phyloP scores from a whole-genome alignment of 2,797 vertebrate genomes.

The Cuniculus paca region DNA sequence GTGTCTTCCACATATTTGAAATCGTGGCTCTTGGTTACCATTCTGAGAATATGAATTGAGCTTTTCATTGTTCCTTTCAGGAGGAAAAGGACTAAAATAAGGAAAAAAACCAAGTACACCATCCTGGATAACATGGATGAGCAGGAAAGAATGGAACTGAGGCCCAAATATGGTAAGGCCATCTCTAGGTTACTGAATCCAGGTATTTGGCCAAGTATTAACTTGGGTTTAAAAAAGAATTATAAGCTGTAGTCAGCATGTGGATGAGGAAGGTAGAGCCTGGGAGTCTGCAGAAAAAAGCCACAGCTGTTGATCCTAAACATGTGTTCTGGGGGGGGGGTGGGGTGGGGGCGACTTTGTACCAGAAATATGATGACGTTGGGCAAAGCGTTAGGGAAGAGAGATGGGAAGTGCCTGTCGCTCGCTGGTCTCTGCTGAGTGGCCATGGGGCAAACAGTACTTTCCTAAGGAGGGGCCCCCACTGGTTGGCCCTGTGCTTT shows the following conservation, averaged over 20 bases:
- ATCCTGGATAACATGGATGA: conserved; percentile 96
- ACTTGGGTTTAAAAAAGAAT: neutral
- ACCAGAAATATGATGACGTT: neutral
- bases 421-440: accelerated
- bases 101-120: conserved; percentile 95
- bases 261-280: neutral
- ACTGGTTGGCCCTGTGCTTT: neutral
- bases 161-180: conserved; percentile 93
- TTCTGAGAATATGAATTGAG: conserved; percentile 36
- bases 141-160: conserved; percentile 95
- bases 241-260: neutral
- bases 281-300: neutral
- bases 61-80: conserved; percentile 84
- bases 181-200: accelerated
- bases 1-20: neutral
- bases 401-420: neutral
- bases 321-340: neutral
- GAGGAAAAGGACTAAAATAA: conserved; percentile 92
- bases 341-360: too few species aligned
- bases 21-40: neutral
- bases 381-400: neutral
- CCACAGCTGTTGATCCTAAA: accelerated
- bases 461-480: neutral
- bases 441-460: neutral
- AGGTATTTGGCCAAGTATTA: neutral